These are phyloP conservation scores for Rambutsinella grinnellia DNA, from an alignment of 2,888 invertebrate genomes.

Conservation along the genomic window DNA sequence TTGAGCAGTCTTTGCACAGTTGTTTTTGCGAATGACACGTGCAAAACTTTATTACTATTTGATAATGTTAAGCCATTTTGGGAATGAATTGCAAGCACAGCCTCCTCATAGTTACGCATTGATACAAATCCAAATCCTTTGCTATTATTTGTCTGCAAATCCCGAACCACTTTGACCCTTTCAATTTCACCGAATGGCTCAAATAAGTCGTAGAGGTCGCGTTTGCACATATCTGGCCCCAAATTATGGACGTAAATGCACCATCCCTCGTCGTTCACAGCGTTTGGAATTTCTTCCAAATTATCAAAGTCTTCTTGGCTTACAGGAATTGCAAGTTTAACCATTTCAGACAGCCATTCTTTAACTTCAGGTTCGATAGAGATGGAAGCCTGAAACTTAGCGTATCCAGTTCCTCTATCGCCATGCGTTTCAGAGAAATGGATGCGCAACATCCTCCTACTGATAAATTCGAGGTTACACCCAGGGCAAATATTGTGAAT, in stretches of 20 bases:
- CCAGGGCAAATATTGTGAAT: too few relatives aligned
- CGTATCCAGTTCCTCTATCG: too few relatives aligned
- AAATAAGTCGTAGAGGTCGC: conserved; percentile 93
- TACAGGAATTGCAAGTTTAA: too few relatives aligned
- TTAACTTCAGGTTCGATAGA: too few relatives aligned
- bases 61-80: conserved; percentile 95
- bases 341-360: too few relatives aligned
- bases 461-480: too few relatives aligned
- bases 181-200: conserved; percentile 98
- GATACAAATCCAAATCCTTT: conserved; percentile 99
- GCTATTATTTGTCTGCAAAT: conserved; percentile 96
- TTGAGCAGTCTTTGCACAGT: conserved; percentile 79
- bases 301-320: too few relatives aligned
- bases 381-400: too few relatives aligned
- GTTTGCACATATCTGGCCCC: conserved; percentile 92
- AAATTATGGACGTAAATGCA: conserved; percentile 95
- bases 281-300: too few relatives aligned
- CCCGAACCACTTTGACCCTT: conserved; percentile 96
- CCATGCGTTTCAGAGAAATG: too few relatives aligned
- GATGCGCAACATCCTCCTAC: too few relatives aligned
- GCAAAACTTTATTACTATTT: conserved; percentile 95
- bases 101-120: conserved; percentile 98
- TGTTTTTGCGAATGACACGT: conserved; percentile 98
- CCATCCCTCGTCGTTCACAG: conserved; percentile 90
- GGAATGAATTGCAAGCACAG: conserved; percentile 95